Evolutionary conservation across 2,113 vertebrate species (phyloP).

Genomic region (Thymallus thymallus): DNA sequence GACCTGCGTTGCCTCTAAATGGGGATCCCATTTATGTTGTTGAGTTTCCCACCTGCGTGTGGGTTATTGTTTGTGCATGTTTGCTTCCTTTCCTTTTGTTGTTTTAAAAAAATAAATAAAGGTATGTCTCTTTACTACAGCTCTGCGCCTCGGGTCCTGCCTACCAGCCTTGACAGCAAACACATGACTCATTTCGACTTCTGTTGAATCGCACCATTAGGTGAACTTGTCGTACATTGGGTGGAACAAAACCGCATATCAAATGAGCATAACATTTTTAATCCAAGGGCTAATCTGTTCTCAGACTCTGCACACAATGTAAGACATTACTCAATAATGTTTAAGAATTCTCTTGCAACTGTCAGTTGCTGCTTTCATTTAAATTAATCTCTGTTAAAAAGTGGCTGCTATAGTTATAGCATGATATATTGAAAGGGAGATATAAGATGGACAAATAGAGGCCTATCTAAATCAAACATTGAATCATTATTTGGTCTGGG

Average conservation of each 20-base stretch:
- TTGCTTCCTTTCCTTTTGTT: too few species aligned
- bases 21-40: too few species aligned
- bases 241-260: conserved; percentile 18
- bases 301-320: conserved; percentile 17
- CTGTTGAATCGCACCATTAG: neutral
- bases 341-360: conserved; percentile 25
- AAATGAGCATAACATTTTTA: neutral
- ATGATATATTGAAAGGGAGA: conserved; percentile 63
- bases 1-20: too few species aligned
- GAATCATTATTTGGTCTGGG: conserved; percentile 85
- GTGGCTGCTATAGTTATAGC: conserved; percentile 47
- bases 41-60: too few species aligned
- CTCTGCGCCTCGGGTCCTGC: too few species aligned
- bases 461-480: conserved; percentile 88
- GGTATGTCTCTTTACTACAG: too few species aligned
- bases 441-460: conserved; percentile 83
- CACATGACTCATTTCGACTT: neutral
- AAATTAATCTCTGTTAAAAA: conserved; percentile 83
- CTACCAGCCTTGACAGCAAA: too few species aligned
- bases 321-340: conserved; percentile 23
- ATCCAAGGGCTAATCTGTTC: conserved; percentile 20
- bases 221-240: neutral
- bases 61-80: too few species aligned
- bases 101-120: too few species aligned
- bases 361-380: conserved; percentile 66